Evolutionary conservation across 2,888 invertebrate genomes (phyloP).

Genomic region (Epistrophella euchroma): DNA sequence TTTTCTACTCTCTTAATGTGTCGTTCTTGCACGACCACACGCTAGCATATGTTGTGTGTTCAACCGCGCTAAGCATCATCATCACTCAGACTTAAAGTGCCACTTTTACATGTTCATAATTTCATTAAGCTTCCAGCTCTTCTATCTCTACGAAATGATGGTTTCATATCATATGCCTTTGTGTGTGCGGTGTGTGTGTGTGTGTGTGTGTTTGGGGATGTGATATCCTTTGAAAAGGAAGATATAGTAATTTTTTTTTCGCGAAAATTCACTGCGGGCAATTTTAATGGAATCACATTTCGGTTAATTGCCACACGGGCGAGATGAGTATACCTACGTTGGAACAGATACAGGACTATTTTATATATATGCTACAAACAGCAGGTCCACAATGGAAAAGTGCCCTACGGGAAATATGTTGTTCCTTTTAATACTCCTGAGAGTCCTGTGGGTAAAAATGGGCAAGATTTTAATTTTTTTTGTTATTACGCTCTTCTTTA

Average conservation of each 20-base stretch:
- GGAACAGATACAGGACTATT: slow-evolving; percentile 29
- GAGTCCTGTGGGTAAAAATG: slow-evolving; percentile 34
- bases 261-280: slow-evolving; percentile 70
- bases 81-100: slow-evolving; percentile 74
- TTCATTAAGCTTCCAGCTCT: slow-evolving; percentile 63
- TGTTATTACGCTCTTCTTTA: not conserved
- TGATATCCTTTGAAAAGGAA: slow-evolving; percentile 32
- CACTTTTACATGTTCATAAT: slow-evolving; percentile 76
- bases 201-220: not conserved
- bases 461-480: slow-evolving; percentile 52
- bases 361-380: not conserved
- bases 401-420: slow-evolving; percentile 63
- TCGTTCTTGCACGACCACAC: slow-evolving; percentile 26
- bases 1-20: slow-evolving; percentile 3
- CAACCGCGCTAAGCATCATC: slow-evolving; percentile 72
- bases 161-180: slow-evolving; percentile 4
- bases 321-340: slow-evolving; percentile 48
- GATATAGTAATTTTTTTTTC: slow-evolving; percentile 35
- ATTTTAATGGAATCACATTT: slow-evolving; percentile 76
- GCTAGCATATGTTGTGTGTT: slow-evolving; percentile 64
- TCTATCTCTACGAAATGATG: slow-evolving; percentile 17
- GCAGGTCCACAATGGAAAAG: slow-evolving; percentile 1
- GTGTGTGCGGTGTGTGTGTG: not conserved
- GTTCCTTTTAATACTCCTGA: slow-evolving; percentile 25
- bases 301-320: slow-evolving; percentile 70